Evolutionary conservation across 2,888 invertebrate genomes (phyloP), one percentile per base, ranked within the genome.

Genomic region (Neoscelio sp.): DNA sequence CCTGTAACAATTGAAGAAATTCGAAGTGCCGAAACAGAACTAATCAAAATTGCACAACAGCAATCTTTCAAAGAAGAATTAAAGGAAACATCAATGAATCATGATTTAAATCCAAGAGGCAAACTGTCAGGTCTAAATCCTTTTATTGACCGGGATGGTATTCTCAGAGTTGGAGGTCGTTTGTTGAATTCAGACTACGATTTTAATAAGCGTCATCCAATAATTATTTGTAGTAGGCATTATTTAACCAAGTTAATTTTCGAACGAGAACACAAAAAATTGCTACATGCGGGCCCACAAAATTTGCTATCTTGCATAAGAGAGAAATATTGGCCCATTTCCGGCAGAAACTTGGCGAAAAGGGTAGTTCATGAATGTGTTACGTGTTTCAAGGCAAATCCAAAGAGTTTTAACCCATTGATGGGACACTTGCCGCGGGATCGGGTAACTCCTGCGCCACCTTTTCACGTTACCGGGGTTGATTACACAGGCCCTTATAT

Each of bases 111-210:
- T 6, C 7, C 18, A 12, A 48, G 13, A 26, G 5, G 44, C 13
- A 42, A 13, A 10, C 2, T 67, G 1, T 10, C 4, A 10, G 5
- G 18, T 13, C 33, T 79, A 6, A 35, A 38, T 26, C 81, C 79
- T n/a, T 78, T 79, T 60, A 2, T 82, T 0, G 70, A 81, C 17
- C 17, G 10, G 0, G 30, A 33, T 8, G 68, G 73, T 10, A 15
- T 74, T 5, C n/a, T 82, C 3, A 52, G 81, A 28, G 77, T 82
- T 4, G 79, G 80, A 1, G 82, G 80, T 20, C 50, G 80, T 26
- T 50, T 81, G 1, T 6, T 15, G 7, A 38, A 82, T 46, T 58
- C 78, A 0, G 17, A 28, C 0, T n/a, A 71, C 7, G 35, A 13
- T 0, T 71, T 28, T n/a, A 73, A 82, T 1, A 23, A 44, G 8